A percentile compares a stretch with the other conserved stretches of the same genome.
phyloP scores from a whole-genome alignment of 2,888 invertebrate species.

The Frankliniella fusca region DNA sequence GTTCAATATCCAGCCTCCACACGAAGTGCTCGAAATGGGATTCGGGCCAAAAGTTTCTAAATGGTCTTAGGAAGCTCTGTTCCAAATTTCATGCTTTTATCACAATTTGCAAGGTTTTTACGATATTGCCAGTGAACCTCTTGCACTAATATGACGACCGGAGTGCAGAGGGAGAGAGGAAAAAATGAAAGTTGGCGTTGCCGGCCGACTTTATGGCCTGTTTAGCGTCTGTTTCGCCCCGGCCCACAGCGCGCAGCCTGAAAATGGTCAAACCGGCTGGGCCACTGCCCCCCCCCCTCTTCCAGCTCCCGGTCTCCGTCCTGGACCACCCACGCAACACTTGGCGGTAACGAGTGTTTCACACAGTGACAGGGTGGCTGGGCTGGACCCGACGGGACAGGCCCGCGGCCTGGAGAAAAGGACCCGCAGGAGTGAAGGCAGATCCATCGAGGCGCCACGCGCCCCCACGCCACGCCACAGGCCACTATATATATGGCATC shows the following conservation, averaged over 20 bases:
- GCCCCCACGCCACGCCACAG: background rate
- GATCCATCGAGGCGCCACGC: background rate
- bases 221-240: background rate
- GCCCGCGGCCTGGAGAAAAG: background rate
- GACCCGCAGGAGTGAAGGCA: background rate
- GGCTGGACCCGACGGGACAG: background rate
- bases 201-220: conserved; percentile 6
- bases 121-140: too few species aligned
- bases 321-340: background rate
- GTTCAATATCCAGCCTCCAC: too few species aligned
- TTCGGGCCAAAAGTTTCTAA: too few species aligned
- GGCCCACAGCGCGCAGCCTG: background rate
- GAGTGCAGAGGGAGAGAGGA: background rate
- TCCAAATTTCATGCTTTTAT: too few species aligned
- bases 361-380: background rate
- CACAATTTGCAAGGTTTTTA: too few species aligned
- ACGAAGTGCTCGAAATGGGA: too few species aligned
- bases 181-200: background rate
- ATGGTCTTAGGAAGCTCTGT: too few species aligned
- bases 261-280: background rate
- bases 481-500: background rate
- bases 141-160: background rate
- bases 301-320: background rate
- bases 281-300: too few species aligned
- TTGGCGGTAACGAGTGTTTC: conserved; percentile 10